Percentiles rank a stretch among this genome's conserved stretches.
phyloP scores from a whole-genome alignment of 2,797 vertebrate genomes.

The Oreochromis grahami region DNA sequence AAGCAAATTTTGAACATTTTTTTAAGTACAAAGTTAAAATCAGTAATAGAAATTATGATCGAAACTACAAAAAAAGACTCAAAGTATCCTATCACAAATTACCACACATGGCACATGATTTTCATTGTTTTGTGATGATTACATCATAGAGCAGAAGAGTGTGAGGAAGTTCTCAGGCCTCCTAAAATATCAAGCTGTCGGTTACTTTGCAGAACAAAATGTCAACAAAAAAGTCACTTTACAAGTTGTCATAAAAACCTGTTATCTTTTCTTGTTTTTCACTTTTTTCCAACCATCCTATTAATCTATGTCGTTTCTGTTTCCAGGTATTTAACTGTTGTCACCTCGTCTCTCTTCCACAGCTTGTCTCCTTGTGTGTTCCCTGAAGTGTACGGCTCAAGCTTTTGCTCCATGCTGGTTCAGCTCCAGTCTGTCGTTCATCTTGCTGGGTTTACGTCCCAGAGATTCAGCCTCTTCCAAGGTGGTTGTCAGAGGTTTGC shows the following conservation, averaged over 20 bases:
- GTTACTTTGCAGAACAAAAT: slow-evolving; percentile 27
- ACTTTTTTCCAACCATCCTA: neutral
- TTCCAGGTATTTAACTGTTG: neutral
- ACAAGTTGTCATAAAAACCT: neutral
- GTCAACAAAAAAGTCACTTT: neutral
- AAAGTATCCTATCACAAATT: neutral
- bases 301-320: neutral
- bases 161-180: neutral
- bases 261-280: neutral
- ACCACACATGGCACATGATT: neutral
- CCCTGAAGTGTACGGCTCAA: slow-evolving; percentile 19
- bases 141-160: neutral
- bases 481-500: slow-evolving; percentile 82
- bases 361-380: neutral
- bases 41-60: neutral
- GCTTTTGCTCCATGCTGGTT: slow-evolving; percentile 19
- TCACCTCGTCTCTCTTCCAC: neutral
- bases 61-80: neutral
- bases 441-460: slow-evolving; percentile 52
- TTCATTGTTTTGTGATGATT: neutral
- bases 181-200: neutral
- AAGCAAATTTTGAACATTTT: neutral
- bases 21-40: neutral
- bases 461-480: slow-evolving; percentile 82
- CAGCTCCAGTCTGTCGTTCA: slow-evolving; percentile 56